Percentiles rank a stretch among this genome's conserved stretches.
Conservation (phyloP, 2,888 invertebrate genomes). For the Oscheius sp. region DNA sequence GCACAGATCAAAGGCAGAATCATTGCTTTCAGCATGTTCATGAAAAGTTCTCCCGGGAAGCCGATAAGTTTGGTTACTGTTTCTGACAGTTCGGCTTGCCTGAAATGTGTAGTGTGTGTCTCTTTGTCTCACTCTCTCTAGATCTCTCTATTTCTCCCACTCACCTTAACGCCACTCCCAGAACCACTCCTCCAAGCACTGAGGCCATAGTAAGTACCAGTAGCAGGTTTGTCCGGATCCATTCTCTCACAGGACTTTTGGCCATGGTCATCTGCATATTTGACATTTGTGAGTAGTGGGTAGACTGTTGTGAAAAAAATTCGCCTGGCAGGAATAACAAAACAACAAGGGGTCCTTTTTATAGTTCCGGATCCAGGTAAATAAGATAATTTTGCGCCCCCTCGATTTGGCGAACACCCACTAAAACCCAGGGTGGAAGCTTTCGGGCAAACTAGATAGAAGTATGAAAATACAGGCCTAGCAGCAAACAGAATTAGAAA, state of each 20-base stretch:
- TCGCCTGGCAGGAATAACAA: too few relatives aligned
- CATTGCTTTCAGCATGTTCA: slow-evolving; percentile 81
- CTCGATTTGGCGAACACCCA: too few relatives aligned
- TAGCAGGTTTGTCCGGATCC: slow-evolving; percentile 51
- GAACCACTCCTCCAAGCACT: slow-evolving; percentile 50
- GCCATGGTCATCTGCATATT: slow-evolving; percentile 12
- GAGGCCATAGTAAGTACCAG: slow-evolving; percentile 48
- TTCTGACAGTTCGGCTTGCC: slow-evolving; percentile 45
- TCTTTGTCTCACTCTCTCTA: not conserved
- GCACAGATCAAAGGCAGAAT: slow-evolving; percentile 81
- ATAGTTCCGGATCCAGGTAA: too few relatives aligned
- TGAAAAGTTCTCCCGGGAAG: slow-evolving; percentile 81
- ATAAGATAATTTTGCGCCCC: too few relatives aligned
- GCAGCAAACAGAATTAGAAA: too few relatives aligned
- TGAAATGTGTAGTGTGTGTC: not conserved
- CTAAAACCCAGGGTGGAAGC: too few relatives aligned
- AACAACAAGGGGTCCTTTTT: too few relatives aligned
- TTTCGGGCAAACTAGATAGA: too few relatives aligned
- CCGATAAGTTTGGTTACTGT: slow-evolving; percentile 75
- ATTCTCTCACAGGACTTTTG: slow-evolving; percentile 19
- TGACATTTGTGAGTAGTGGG: not conserved
- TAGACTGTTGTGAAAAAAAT: too few relatives aligned
- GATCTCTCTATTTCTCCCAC: not conserved
- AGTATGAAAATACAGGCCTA: too few relatives aligned
- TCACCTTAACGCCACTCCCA: slow-evolving; percentile 46